Conservation (phyloP, 2,888 invertebrate genomes). For the Sinotaia quadrata region DNA sequence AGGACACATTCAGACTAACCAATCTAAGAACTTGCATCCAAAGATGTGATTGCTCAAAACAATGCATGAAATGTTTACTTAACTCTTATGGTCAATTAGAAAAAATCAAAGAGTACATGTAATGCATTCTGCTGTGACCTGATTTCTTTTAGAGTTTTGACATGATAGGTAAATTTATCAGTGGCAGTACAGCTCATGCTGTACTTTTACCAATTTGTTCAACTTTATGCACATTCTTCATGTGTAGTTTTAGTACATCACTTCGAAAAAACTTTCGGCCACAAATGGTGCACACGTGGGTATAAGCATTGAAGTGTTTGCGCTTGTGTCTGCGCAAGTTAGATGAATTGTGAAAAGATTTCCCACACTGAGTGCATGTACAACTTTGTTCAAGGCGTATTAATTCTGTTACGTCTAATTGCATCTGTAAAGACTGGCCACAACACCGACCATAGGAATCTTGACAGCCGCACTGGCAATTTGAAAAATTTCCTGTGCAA, state of each 20-base stretch:
- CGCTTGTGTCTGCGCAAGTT: slow-evolving; percentile 1
- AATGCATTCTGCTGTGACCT: too few relatives aligned
- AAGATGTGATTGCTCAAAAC: too few relatives aligned
- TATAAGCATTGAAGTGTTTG: slow-evolving; percentile 5
- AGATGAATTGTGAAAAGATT: slow-evolving; percentile 1
- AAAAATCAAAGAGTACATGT: too few relatives aligned
- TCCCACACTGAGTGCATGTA: slow-evolving; percentile 11
- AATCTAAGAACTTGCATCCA: too few relatives aligned
- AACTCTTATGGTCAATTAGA: too few relatives aligned
- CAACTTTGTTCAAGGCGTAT: neutral
- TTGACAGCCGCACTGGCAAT: slow-evolving; percentile 7
- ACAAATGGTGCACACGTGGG: slow-evolving; percentile 13
- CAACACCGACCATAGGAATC: neutral
- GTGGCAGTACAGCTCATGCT: neutral
- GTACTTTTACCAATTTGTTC: too few relatives aligned
- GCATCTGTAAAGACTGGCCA: neutral
- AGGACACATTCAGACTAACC: too few relatives aligned
- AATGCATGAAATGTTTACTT: too few relatives aligned
- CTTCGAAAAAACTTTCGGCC: slow-evolving; percentile 21
- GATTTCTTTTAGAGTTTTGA: too few relatives aligned
- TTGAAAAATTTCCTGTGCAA: neutral
- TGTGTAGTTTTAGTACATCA: slow-evolving; percentile 14
- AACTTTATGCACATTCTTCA: slow-evolving; percentile 3
- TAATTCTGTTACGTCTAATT: neutral
- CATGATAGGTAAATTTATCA: too few relatives aligned